Evolutionary conservation across 37 sponge, comb jelly and placozoan genomes (phyloP).

Genomic region (Ephydatia muelleri): DNA sequence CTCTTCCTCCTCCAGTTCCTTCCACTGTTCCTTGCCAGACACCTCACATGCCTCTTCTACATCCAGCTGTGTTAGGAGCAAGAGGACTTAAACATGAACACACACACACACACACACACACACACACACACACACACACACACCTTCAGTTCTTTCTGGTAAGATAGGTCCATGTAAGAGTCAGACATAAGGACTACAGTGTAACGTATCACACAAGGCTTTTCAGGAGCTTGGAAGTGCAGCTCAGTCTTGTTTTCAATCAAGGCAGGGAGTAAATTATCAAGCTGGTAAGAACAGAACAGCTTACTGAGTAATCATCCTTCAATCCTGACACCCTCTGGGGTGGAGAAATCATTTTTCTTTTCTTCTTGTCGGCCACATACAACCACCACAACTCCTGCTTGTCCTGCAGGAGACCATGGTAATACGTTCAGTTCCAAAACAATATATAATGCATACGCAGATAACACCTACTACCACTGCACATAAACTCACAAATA

Average conservation of each 20-base stretch:
- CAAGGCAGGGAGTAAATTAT: background rate
- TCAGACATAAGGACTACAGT: slow-evolving; percentile 78
- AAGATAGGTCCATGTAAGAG: slow-evolving; percentile 73
- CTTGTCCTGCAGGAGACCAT: slow-evolving; percentile 64
- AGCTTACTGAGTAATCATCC: slow-evolving; percentile 48
- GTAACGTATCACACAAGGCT: slow-evolving; percentile 50
- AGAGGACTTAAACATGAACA: background rate
- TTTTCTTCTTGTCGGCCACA: slow-evolving; percentile 68
- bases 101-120: background rate
- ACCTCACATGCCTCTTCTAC: slow-evolving; percentile 61
- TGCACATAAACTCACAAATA: too few species aligned
- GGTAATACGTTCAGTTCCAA: background rate
- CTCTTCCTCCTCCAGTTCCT: slow-evolving; percentile 73
- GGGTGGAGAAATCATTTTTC: slow-evolving; percentile 60
- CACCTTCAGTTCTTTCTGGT: slow-evolving; percentile 62
- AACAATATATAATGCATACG: too few species aligned
- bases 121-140: too few species aligned
- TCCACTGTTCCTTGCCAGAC: slow-evolving; percentile 57
- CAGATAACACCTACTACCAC: too few species aligned
- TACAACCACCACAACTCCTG: slow-evolving; percentile 96
- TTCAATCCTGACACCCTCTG: slow-evolving; percentile 70
- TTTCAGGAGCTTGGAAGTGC: slow-evolving; percentile 75
- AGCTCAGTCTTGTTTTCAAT: slow-evolving; percentile 23
- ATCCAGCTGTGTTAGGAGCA: slow-evolving; percentile 24
- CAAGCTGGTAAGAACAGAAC: background rate